Evolutionary conservation across 2,113 vertebrate species (phyloP), one percentile per base, ranked within the genome.

Genomic region (Ascaphus truei): DNA sequence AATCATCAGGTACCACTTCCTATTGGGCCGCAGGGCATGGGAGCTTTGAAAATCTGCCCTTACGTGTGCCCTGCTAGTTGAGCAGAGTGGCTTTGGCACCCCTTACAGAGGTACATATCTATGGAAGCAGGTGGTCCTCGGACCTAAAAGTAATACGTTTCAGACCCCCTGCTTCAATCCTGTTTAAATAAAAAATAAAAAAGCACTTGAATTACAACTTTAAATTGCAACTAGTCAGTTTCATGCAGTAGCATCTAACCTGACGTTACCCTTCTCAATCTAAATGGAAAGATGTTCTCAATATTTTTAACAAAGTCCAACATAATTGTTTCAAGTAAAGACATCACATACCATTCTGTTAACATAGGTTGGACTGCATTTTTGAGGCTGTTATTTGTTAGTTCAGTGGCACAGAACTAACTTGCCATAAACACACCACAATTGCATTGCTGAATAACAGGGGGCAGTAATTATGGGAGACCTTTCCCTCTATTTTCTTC

Each of bases 401-500:
- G 59, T 41, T 62, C 59, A 62, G 41, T 62, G 59, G 59, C 59
- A 62, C 59, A 62, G 59, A 62, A 62, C 48, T 62, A 62, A 62
- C 59, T 62, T 62, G 59, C 59, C 41, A 62, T 62, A 62, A 62
- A 62, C 59, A 62, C 59, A 62, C 59, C 39, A 48, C 59, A 48
- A 33, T 62, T 33, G 59, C 41, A 45, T 39, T 12, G 41, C 59
- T 47, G 59, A 62, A 62, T 62, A 62, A 62, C 59, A 62, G 59
- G 59, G 59, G 59, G 59, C 59, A 62, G 59, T 41, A 62, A 62
- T 62, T 62, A 62, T 48, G 59, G 39, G 39, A 62, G 59, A 62
- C 59, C 59, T 62, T 62, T 62, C 59, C 59, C 59, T 62, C 59
- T 62, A 62, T 62, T 62, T n/a, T 62, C 59, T 62, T 62, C 39